Evolutionary conservation across 2,113 vertebrate genomes (phyloP).

Genomic region (Petrocephalus zakoni): DNA sequence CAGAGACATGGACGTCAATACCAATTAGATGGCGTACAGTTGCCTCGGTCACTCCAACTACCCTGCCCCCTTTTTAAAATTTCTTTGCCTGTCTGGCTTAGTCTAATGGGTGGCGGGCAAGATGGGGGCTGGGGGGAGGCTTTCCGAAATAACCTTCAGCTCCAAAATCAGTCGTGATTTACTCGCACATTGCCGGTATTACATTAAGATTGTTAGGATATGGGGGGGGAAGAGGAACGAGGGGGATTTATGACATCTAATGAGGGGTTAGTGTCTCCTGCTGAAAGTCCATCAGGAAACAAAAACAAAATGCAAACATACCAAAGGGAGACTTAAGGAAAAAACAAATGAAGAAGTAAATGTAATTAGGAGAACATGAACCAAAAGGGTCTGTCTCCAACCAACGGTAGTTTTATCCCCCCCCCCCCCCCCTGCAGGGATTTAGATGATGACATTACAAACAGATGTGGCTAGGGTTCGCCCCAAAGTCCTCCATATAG

Average conservation of each 20-base stretch:
- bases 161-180: conserved; percentile 59
- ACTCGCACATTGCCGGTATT: conserved; percentile 61
- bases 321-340: not conserved
- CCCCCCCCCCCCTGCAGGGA: conserved; percentile 47
- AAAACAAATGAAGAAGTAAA: conserved; percentile 58
- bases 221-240: conserved; percentile 53
- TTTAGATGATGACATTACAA: conserved; percentile 67
- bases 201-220: conserved; percentile 65
- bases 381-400: conserved; percentile 61
- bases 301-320: not conserved
- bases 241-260: conserved; percentile 57
- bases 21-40: conserved; percentile 71
- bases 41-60: conserved; percentile 56
- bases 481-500: not conserved
- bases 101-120: not conserved
- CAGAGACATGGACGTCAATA: conserved; percentile 73
- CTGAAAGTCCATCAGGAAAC: conserved; percentile 29
- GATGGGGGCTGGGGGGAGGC: not conserved
- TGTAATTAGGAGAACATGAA: conserved; percentile 61
- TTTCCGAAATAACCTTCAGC: conserved; percentile 58
- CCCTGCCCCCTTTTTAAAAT: conserved; percentile 11
- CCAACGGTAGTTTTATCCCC: conserved; percentile 34
- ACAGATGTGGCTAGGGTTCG: conserved; percentile 53
- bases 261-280: conserved; percentile 63
- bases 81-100: conserved; percentile 1